Evolutionary conservation across 2,113 vertebrate genomes (phyloP).

Genomic region (Indri indri): DNA sequence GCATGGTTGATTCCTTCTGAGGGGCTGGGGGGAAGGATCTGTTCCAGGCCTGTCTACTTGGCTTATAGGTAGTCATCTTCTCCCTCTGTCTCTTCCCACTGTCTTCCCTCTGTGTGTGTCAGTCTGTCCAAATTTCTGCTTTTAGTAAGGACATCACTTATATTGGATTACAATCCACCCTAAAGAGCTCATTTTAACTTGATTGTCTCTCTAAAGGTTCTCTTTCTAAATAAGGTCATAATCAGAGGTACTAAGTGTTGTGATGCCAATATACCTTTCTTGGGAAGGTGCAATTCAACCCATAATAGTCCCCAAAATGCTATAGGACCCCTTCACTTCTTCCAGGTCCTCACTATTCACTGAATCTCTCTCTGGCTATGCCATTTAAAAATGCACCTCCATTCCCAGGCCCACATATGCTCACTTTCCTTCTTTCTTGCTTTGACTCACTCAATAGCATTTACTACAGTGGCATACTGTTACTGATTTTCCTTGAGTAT

Average conservation of each 20-base stretch:
- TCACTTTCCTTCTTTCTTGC: background rate
- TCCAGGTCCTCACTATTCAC: background rate
- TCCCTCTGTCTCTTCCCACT: background rate
- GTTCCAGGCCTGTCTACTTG: background rate
- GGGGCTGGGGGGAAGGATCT: too few relatives aligned
- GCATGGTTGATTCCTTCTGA: background rate
- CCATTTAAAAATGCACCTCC: background rate
- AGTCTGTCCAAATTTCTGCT: background rate
- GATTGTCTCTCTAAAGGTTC: background rate
- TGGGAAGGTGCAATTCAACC: background rate
- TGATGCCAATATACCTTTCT: background rate
- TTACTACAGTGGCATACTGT: background rate
- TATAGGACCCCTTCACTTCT: background rate
- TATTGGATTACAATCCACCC: background rate
- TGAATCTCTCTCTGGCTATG: background rate
- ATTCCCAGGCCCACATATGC: background rate
- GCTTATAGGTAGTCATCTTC: background rate
- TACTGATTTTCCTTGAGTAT: background rate
- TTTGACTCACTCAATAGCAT: background rate
- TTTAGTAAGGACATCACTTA: background rate
- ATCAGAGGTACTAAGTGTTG: background rate
- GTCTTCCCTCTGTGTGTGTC: background rate
- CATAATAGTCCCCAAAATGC: background rate
- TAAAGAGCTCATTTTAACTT: background rate
- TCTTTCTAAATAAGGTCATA: background rate